Percentiles rank a stretch among this genome's conserved stretches.
These are phyloP conservation scores for Anarhynchus alexandrinus DNA, from an alignment of 2,113 vertebrate genomes.

Conservation along the genomic window DNA sequence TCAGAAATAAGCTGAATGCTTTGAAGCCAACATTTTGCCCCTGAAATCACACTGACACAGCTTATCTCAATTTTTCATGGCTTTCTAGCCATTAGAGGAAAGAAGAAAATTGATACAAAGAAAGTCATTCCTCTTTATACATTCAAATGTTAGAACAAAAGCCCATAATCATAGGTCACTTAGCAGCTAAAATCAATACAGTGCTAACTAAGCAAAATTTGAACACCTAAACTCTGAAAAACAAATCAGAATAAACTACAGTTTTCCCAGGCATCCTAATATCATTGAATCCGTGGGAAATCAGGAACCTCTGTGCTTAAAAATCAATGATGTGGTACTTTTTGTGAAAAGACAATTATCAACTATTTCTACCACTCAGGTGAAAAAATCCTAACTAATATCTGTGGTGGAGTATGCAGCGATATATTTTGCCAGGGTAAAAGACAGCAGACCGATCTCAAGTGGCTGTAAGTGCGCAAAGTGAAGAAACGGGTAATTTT, in stretches of 20 bases:
- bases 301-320: not conserved
- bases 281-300: not conserved
- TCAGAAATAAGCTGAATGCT: not conserved
- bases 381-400: not conserved
- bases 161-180: not conserved
- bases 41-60: not conserved
- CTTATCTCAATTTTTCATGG: not conserved
- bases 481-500: not conserved
- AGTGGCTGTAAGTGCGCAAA: not conserved
- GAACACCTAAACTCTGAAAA: not conserved
- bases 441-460: not conserved
- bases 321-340: slow-evolving; percentile 10
- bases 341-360: not conserved
- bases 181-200: slow-evolving; percentile 40
- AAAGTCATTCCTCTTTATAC: not conserved
- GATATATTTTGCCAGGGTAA: not conserved
- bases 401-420: not conserved
- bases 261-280: not conserved
- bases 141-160: not conserved
- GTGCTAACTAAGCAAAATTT: slow-evolving; percentile 17
- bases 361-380: not conserved
- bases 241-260: not conserved
- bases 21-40: not conserved
- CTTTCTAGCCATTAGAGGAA: not conserved
- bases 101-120: not conserved